Conservation (phyloP, 2,797 vertebrate genomes). For the Hemibagrus guttatus region DNA sequence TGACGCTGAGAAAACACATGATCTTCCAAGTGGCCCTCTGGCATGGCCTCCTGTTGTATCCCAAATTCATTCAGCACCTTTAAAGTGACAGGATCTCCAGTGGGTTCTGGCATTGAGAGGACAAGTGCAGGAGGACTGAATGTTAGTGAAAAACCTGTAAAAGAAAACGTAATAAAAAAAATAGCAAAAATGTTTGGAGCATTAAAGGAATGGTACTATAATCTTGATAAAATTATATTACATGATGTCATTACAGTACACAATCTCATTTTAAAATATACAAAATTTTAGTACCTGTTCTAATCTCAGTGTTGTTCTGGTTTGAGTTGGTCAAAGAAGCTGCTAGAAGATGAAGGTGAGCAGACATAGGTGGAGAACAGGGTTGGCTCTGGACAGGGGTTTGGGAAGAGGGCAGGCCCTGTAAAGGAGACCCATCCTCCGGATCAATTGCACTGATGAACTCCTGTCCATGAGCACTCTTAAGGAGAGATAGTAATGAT, state of each 20-base stretch:
- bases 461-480: constrained; percentile 65
- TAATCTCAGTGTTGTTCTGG: constrained; percentile 13
- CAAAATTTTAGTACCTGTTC: constrained; percentile 30
- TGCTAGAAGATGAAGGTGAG: constrained; percentile 73
- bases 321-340: constrained; percentile 64
- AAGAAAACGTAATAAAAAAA: not conserved
- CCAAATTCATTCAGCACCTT: constrained; percentile 25
- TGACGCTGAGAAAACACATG: constrained; percentile 52
- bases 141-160: constrained; percentile 51
- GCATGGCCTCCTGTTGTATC: constrained; percentile 42
- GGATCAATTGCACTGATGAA: constrained; percentile 83
- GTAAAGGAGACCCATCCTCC: constrained; percentile 69
- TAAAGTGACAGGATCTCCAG: constrained; percentile 57
- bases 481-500: constrained; percentile 30
- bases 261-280: not conserved
- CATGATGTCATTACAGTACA: not conserved
- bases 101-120: constrained; percentile 37
- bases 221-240: not conserved
- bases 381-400: constrained; percentile 41
- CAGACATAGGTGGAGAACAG: constrained; percentile 65
- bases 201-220: not conserved
- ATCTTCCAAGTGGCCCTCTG: not conserved
- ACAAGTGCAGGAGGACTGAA: constrained; percentile 24
- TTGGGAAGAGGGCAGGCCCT: constrained; percentile 60
- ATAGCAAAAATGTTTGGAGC: not conserved